These are phyloP conservation scores for Ardeotis arabs DNA, from an alignment of 2,113 vertebrate species.

Conservation along the genomic window DNA sequence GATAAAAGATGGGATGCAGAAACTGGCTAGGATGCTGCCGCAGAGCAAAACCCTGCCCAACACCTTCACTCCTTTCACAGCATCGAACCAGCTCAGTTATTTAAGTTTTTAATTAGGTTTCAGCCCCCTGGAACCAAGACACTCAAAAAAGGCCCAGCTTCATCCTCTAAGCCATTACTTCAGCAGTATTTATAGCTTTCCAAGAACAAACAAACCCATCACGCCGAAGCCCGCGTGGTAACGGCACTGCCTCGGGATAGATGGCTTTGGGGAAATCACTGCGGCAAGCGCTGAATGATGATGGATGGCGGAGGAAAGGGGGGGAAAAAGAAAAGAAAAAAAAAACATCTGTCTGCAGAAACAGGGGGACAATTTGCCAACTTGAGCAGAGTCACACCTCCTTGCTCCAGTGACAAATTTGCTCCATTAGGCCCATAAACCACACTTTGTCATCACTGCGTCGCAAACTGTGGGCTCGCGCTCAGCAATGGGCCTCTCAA, in stretches of 20 bases:
- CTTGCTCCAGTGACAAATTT: constrained; percentile 61
- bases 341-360: constrained; percentile 16
- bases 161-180: constrained; percentile 11
- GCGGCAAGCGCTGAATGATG: background rate
- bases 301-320: constrained; percentile 18
- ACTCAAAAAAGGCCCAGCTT: background rate
- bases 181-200: constrained; percentile 49
- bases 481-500: background rate
- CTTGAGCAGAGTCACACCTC: constrained; percentile 51
- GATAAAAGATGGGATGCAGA: background rate
- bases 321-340: background rate
- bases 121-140: background rate
- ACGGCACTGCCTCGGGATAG: constrained; percentile 50
- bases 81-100: accelerated
- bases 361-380: constrained; percentile 35
- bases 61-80: background rate
- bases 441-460: background rate
- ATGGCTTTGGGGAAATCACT: constrained; percentile 69
- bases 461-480: background rate
- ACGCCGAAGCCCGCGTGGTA: background rate
- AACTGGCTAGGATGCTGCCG: background rate
- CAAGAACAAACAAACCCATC: constrained; percentile 59
- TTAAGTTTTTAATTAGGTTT: background rate
- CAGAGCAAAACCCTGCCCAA: background rate
- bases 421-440: constrained; percentile 57